Evolutionary conservation across 2,888 invertebrate genomes (phyloP).

Genomic region (Allacma fusca): DNA sequence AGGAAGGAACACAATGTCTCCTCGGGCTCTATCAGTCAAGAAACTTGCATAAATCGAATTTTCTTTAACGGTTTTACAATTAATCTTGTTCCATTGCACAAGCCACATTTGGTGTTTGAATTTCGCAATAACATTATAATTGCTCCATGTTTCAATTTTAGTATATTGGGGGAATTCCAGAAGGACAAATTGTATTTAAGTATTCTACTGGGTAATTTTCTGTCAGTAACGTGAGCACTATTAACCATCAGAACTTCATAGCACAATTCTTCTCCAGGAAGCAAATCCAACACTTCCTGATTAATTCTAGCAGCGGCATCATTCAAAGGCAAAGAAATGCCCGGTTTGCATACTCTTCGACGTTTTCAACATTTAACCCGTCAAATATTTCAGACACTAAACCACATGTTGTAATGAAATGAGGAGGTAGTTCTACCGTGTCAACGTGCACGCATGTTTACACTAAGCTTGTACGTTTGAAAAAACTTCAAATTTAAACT

Average conservation of each 20-base stretch:
- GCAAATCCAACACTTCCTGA: conserved; percentile 6
- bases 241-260: too few species aligned
- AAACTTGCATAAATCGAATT: conserved; percentile 34
- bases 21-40: conserved; percentile 34
- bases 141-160: conserved; percentile 52
- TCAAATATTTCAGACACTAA: conserved; percentile 12
- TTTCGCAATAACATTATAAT: too few species aligned
- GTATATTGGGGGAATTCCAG: conserved; percentile 53
- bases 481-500: too few species aligned
- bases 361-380: background rate
- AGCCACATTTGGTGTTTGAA: conserved; percentile 34
- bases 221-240: background rate
- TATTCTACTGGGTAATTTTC: conserved; percentile 45
- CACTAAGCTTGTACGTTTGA: too few species aligned
- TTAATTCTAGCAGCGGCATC: conserved; percentile 19
- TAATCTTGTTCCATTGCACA: conserved; percentile 46
- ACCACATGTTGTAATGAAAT: too few species aligned
- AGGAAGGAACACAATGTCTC: conserved; percentile 48
- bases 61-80: conserved; percentile 30
- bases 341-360: background rate
- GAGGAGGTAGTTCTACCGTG: too few species aligned
- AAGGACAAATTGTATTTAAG: conserved; percentile 45
- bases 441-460: too few species aligned
- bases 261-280: too few species aligned
- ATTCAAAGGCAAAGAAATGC: conserved; percentile 41